Evolutionary conservation across 2,113 vertebrate species (phyloP).

Genomic region (Prunella himalayana): DNA sequence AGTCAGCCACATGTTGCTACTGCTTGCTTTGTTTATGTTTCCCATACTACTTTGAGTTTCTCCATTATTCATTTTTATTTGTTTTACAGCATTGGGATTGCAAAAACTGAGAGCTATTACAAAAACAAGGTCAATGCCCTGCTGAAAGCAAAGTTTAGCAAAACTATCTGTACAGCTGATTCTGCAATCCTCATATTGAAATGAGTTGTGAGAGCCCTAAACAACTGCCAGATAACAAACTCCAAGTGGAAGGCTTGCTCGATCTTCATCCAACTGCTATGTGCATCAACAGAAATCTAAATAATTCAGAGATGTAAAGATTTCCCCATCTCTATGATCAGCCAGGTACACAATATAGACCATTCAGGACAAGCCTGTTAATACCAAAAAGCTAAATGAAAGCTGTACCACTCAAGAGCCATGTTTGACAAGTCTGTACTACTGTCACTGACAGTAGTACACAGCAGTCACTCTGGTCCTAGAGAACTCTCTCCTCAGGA

Average conservation of each 20-base stretch:
- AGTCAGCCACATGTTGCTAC: conserved; percentile 29
- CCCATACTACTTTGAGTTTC: background rate
- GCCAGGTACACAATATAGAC: background rate
- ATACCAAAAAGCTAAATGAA: background rate
- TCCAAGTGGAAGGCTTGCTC: background rate
- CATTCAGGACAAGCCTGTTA: background rate
- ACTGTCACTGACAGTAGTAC: background rate
- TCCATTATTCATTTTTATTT: conserved; percentile 42
- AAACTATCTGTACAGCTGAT: background rate
- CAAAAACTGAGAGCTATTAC: conserved; percentile 21
- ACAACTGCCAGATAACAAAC: background rate
- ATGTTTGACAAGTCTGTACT: background rate
- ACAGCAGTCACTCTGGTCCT: background rate
- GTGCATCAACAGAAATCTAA: background rate
- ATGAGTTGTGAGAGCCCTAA: background rate
- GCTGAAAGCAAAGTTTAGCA: background rate
- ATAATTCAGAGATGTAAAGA: background rate
- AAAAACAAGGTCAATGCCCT: conserved; percentile 29
- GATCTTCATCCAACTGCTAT: background rate
- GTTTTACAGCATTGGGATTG: conserved; percentile 9
- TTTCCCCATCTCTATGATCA: background rate
- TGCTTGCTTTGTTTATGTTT: conserved; percentile 51
- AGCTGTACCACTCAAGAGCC: background rate
- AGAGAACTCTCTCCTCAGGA: background rate
- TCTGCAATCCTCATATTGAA: background rate